A percentile compares a stretch with the other conserved stretches of the same genome.
Conservation (phyloP, 2,888 invertebrate genomes). For the Andrena hattorfiana region DNA sequence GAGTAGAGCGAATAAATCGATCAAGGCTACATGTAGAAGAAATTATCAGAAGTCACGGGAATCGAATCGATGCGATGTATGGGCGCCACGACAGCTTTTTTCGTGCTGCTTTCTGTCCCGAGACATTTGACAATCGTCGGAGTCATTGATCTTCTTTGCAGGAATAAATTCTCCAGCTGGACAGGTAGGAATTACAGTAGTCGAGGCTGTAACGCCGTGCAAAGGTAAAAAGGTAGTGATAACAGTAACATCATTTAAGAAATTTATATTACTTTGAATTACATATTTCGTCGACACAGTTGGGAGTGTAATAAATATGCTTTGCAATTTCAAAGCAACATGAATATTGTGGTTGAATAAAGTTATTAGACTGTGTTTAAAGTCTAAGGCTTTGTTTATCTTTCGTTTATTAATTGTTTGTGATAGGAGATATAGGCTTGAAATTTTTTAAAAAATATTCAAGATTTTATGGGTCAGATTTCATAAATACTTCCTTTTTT, state of each 20-base stretch:
- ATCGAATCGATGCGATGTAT: neutral
- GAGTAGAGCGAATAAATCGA: too few species aligned
- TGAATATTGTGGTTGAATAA: neutral
- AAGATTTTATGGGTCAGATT: too few species aligned
- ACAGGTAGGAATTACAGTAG: conserved; percentile 10
- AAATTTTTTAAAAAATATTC: too few species aligned
- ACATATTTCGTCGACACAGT: too few species aligned
- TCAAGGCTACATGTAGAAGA: too few species aligned
- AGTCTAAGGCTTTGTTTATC: neutral
- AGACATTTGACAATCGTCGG: conserved; percentile 27
- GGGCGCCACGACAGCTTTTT: neutral
- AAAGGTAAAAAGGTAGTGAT: neutral
- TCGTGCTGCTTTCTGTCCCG: neutral
- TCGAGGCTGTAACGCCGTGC: neutral
- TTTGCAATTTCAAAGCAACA: too few species aligned
- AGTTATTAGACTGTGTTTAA: neutral
- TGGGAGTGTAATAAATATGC: too few species aligned
- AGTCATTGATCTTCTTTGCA: conserved; percentile 3
- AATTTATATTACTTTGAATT: too few species aligned
- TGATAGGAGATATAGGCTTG: neutral
- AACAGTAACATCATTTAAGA: too few species aligned
- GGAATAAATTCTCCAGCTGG: conserved; percentile 16
- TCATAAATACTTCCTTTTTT: too few species aligned
- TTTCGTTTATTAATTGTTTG: neutral
- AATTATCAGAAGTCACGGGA: neutral